Conservation (phyloP, 2,797 vertebrate genomes). For the Gymnopithys bicolor region DNA sequence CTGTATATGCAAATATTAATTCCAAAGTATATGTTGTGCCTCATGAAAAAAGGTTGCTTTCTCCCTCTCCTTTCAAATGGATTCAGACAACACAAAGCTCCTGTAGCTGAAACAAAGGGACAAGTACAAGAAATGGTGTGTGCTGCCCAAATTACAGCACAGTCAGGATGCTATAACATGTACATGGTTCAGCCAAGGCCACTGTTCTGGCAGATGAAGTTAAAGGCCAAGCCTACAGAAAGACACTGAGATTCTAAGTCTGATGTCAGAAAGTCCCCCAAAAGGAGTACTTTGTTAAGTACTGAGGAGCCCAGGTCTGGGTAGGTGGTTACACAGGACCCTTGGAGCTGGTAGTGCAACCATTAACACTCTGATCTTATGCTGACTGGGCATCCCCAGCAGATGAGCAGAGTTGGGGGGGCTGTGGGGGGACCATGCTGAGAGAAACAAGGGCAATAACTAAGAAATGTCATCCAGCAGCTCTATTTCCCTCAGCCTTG, state of each 20-base stretch:
- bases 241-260: background rate
- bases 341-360: background rate
- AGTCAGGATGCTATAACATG: background rate
- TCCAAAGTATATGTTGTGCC: background rate
- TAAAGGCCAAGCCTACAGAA: background rate
- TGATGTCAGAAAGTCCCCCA: background rate
- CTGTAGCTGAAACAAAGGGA: background rate
- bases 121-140: background rate
- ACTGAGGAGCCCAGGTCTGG: background rate
- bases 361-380: background rate
- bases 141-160: background rate
- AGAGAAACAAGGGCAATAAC: background rate
- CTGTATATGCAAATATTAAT: background rate
- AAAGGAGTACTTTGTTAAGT: background rate
- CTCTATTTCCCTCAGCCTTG: background rate
- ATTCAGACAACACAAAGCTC: background rate
- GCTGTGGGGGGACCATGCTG: background rate
- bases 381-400: background rate
- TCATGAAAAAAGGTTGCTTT: background rate
- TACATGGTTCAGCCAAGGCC: background rate
- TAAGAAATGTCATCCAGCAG: background rate
- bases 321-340: too few relatives aligned
- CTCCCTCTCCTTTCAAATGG: background rate
- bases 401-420: background rate
- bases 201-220: background rate